Percentiles rank a stretch among this genome's conserved stretches.
Conservation (phyloP, 92 coral and sea anemone genomes). For the Umimayanthus chanpuru region DNA sequence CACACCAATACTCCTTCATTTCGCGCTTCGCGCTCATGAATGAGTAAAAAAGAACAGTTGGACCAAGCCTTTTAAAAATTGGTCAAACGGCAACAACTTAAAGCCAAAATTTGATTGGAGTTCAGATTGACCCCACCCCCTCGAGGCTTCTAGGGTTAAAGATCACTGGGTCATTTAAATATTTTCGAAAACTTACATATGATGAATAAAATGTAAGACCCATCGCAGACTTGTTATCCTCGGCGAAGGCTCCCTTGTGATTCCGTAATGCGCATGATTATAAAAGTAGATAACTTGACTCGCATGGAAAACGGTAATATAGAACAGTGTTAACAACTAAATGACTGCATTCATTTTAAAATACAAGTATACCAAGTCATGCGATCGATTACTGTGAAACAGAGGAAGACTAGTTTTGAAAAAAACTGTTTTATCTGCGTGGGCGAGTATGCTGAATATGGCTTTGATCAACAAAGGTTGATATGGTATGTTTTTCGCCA, state of each 20-base stretch:
- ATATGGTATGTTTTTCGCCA: too few relatives aligned
- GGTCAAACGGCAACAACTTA: background rate
- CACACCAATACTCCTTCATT: too few relatives aligned
- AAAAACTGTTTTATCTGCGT: too few relatives aligned
- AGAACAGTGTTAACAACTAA: background rate
- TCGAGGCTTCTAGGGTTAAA: background rate
- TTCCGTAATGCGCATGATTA: conserved; percentile 5
- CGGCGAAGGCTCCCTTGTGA: too few relatives aligned
- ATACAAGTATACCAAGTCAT: background rate
- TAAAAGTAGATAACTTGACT: background rate
- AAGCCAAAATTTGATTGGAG: background rate
- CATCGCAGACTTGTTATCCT: too few relatives aligned
- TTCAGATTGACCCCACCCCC: background rate
- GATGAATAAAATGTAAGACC: background rate
- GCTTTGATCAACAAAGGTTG: too few relatives aligned
- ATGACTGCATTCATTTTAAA: background rate
- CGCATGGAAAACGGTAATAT: background rate
- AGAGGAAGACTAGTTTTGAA: too few relatives aligned
- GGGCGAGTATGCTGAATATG: too few relatives aligned
- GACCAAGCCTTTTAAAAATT: too few relatives aligned
- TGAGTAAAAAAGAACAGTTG: background rate
- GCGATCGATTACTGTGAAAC: background rate
- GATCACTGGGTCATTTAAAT: conserved; percentile 7
- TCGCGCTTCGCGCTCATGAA: too few relatives aligned
- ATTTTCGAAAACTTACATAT: background rate